Evolutionary conservation across 2,797 vertebrate species (phyloP).

Genomic region (Buceros bicornis): DNA sequence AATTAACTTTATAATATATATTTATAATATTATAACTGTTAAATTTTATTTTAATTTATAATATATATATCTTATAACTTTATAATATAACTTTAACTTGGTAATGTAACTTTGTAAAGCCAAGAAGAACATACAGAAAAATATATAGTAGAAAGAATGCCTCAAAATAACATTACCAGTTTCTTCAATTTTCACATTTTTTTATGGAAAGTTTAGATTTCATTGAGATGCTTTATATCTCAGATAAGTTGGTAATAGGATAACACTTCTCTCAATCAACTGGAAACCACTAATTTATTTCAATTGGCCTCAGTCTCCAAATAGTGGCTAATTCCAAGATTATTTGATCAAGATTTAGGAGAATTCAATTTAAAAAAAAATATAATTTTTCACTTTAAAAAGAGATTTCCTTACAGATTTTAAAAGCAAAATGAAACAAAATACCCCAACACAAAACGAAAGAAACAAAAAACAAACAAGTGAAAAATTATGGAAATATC

Average conservation of each 20-base stretch:
- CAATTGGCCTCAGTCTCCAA: neutral
- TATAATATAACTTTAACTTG: too few relatives aligned
- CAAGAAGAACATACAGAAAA: neutral
- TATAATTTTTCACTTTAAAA: neutral
- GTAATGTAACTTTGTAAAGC: neutral
- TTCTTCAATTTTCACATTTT: neutral
- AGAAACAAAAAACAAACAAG: too few relatives aligned
- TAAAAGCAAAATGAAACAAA: too few relatives aligned
- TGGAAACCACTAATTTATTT: neutral
- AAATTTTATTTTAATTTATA: too few relatives aligned
- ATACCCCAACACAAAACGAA: neutral
- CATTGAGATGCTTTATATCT: neutral
- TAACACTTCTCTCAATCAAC: neutral
- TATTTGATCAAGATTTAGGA: neutral
- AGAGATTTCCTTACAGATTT: neutral
- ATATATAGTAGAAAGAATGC: neutral
- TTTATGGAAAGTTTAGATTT: neutral
- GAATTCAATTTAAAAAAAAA: neutral
- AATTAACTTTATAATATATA: too few relatives aligned
- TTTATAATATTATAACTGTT: too few relatives aligned
- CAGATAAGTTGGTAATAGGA: neutral
- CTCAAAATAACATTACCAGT: neutral
- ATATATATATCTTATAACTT: too few relatives aligned
- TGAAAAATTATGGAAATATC: neutral
- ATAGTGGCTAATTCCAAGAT: neutral